Evolutionary conservation across 2,888 invertebrate species (phyloP).

Genomic region (Caenorhabditis sp.): DNA sequence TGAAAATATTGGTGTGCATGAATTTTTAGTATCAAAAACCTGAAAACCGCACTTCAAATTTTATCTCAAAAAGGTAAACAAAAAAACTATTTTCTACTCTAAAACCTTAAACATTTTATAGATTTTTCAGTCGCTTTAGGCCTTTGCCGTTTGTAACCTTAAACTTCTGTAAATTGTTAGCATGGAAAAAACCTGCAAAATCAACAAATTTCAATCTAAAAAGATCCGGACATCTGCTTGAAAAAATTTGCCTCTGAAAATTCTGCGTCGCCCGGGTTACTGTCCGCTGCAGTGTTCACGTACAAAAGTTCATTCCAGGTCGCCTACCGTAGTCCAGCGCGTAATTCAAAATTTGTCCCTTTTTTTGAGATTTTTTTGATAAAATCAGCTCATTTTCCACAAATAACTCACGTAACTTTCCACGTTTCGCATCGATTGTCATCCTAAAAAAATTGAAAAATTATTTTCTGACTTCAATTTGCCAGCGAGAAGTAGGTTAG

Average conservation of each 20-base stretch:
- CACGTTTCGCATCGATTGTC: background rate
- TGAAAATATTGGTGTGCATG: no score
- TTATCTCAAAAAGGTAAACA: no score
- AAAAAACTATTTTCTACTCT: no score
- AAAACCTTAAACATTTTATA: no score
- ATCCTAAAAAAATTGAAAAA: background rate
- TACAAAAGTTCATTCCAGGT: slow-evolving; percentile 1
- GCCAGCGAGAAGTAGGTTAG: slow-evolving; percentile 3
- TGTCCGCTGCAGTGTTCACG: slow-evolving; percentile 19
- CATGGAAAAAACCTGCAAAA: background rate
- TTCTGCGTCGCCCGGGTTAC: background rate
- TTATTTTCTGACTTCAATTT: slow-evolving; percentile 17
- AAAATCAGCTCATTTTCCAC: background rate
- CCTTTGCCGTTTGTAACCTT: no score
- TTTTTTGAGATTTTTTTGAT: background rate
- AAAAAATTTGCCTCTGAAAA: no score
- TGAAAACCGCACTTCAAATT: no score
- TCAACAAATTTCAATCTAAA: background rate
- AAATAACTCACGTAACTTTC: background rate
- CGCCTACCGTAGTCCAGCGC: slow-evolving; percentile 20
- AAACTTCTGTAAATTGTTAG: no score
- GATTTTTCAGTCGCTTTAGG: no score
- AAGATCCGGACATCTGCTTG: background rate
- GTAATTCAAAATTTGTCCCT: slow-evolving; percentile 4
- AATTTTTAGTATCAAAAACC: background rate